Conservation (phyloP, 2,888 invertebrate genomes). For the Cheilosia grossa region DNA sequence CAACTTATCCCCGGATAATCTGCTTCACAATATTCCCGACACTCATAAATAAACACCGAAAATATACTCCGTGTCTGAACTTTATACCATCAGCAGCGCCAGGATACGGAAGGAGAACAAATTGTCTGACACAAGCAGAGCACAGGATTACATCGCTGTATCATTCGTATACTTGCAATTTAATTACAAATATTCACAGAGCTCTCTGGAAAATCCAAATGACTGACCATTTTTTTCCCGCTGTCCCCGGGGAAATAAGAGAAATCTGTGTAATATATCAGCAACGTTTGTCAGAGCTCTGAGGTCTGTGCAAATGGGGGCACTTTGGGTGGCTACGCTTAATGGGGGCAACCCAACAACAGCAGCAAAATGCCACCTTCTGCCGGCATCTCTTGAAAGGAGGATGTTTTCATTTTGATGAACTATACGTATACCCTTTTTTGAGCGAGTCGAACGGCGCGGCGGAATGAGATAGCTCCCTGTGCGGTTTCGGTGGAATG, state of each 20-base stretch:
- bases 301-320: slow-evolving; percentile 60
- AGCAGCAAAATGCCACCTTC: background rate
- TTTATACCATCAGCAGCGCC: background rate
- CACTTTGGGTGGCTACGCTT: slow-evolving; percentile 46
- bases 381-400: slow-evolving; percentile 35
- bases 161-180: slow-evolving; percentile 68
- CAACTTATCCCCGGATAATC: slow-evolving; percentile 53
- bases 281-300: slow-evolving; percentile 53
- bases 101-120: slow-evolving; percentile 20
- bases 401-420: slow-evolving; percentile 72
- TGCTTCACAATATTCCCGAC: slow-evolving; percentile 35
- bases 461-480: background rate
- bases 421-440: slow-evolving; percentile 65
- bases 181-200: slow-evolving; percentile 73
- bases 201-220: slow-evolving; percentile 65
- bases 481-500: slow-evolving; percentile 50
- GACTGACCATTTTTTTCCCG: slow-evolving; percentile 71
- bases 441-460: background rate
- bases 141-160: slow-evolving; percentile 59
- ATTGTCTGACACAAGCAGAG: slow-evolving; percentile 57
- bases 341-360: slow-evolving; percentile 53
- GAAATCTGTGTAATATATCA: slow-evolving; percentile 73
- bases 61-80: slow-evolving; percentile 9
- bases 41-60: slow-evolving; percentile 66
- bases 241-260: slow-evolving; percentile 69